Base-by-base conservation (phyloP, 2,797 vertebrate species). In the Todus mexicanus region DNA sequence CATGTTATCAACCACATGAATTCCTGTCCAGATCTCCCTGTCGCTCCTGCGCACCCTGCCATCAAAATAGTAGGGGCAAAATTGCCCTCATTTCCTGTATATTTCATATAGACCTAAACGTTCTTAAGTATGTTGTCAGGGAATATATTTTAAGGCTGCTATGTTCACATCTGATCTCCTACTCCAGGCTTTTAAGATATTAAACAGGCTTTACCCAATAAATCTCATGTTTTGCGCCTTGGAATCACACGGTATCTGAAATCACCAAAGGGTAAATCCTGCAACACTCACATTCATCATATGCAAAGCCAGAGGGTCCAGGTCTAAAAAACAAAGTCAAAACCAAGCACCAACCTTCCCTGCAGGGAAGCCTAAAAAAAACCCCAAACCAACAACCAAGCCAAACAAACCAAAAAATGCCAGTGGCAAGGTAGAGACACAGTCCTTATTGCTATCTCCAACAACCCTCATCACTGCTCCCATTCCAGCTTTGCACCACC, bases 91-190 rank as follows among this genome's bases (percentile, higher is more conserved):
- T 94, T 95, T 96, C 95, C 95, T 91, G 87, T 63, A 7, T 85
- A 84, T 89, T 95, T 96, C 84, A 91, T 66, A 87, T 1, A 94
- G 87, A 91, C 66, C 75, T 77, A 80, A 94, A 93, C 3, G 42
- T 93, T 89, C 81, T 66, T 69, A 89, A 91, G 40, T 48, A 84
- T 33, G 33, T 63, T 93, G 90, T 93, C 93, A 96, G 40, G 59
- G 51, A 89, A 83, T 85, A 71, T 85, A 94, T 96, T 94, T 96
- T 85, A 95, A 94, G 73, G 84, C 89, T 83, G 50, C 66, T 89
- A 31, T 5, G 27, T 76, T 93, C 93, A 87, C 84, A 83, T 93
- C 66, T 87, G 90, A 94, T 96, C 78, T 93, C 61, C 43, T 80
- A 15, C 37, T 83, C 73, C 14, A 38, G 56, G 84, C 82, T 89